Evolutionary conservation across 2,888 invertebrate genomes (phyloP).

Genomic region (Athalia circularis): DNA sequence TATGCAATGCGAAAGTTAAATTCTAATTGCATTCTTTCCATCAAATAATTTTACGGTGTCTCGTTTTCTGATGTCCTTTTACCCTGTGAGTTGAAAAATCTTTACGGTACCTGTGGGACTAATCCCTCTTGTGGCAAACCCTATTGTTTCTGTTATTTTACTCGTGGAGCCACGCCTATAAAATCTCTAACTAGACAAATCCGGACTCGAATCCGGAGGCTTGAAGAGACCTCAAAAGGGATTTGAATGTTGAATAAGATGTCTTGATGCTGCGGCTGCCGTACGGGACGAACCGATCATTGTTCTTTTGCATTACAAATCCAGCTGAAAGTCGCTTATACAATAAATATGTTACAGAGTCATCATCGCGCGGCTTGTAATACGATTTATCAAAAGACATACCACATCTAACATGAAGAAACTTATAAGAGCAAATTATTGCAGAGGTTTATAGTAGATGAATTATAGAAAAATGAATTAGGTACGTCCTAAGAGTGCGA

Average conservation of each 20-base stretch:
- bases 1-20: neutral
- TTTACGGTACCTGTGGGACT: slow-evolving; percentile 3
- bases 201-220: slow-evolving; percentile 26
- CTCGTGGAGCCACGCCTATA: slow-evolving; percentile 38
- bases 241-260: slow-evolving; percentile 45
- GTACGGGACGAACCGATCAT: slow-evolving; percentile 8
- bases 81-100: neutral
- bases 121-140: slow-evolving; percentile 15
- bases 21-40: no score
- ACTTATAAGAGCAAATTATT: no score
- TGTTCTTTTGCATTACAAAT: no score
- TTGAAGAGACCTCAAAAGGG: slow-evolving; percentile 15
- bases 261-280: slow-evolving; percentile 22
- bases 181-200: slow-evolving; percentile 42
- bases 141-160: slow-evolving; percentile 45
- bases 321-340: no score
- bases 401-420: no score
- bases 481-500: no score
- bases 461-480: no score
- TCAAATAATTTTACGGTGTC: neutral
- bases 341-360: no score
- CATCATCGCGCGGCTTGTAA: no score
- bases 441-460: no score
- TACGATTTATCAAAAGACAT: no score
- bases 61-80: slow-evolving; percentile 1